phyloP scores from a whole-genome alignment of 2,113 vertebrate genomes.

The Onychostruthus taczanowskii region DNA sequence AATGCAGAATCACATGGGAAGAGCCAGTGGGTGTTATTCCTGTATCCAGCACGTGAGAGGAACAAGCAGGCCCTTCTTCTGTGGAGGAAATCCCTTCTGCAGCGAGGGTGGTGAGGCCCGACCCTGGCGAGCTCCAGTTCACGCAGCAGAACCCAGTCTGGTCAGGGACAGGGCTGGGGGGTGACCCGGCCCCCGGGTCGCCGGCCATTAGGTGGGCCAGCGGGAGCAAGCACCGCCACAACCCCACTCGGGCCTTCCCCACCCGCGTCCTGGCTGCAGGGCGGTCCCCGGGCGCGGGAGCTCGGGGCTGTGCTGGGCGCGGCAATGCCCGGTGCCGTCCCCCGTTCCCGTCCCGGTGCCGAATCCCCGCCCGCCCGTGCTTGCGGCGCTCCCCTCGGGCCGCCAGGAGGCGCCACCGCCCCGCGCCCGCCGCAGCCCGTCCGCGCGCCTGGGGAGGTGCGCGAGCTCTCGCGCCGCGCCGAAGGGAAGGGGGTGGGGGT shows the following conservation, averaged over 20 bases:
- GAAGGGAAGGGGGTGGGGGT: not conserved
- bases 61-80: not conserved
- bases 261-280: rapidly evolving
- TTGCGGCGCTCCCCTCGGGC: not conserved
- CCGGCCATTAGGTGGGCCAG: not conserved
- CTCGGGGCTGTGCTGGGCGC: too few relatives aligned
- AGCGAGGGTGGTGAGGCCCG: not conserved
- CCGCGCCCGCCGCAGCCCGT: not conserved
- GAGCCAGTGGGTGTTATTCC: not conserved
- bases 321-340: not conserved
- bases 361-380: not conserved
- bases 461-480: too few relatives aligned
- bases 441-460: too few relatives aligned
- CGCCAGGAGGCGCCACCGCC: not conserved
- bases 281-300: rapidly evolving
- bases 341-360: too few relatives aligned
- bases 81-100: rapidly evolving
- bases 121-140: not conserved
- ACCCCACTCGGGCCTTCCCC: too few relatives aligned
- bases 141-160: too few relatives aligned
- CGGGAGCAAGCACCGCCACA: not conserved
- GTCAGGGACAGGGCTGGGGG: too few relatives aligned
- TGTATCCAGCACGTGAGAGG: rapidly evolving
- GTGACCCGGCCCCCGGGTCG: rapidly evolving
- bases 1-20: not conserved